Percentiles rank a stretch among this genome's conserved stretches.
Conservation (phyloP, 1,140 invertebrate species). For the Triops longicaudatus region DNA sequence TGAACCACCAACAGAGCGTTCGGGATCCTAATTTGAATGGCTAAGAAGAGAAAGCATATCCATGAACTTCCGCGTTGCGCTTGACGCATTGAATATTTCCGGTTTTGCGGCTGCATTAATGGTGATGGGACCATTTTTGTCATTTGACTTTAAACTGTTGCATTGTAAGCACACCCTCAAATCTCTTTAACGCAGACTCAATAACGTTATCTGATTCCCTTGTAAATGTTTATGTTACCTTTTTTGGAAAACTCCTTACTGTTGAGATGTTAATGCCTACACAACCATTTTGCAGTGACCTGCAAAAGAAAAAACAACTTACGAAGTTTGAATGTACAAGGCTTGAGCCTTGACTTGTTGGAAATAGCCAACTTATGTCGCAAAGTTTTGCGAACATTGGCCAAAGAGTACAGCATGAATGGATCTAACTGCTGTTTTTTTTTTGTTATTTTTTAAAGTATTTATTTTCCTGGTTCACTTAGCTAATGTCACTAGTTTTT, state of each 20-base stretch:
- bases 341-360: neutral
- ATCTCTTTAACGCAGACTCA: neutral
- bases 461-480: too few species aligned
- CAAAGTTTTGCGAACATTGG: too few species aligned
- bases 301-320: neutral
- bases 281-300: neutral
- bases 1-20: neutral
- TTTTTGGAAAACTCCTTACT: neutral
- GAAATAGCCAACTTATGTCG: neutral
- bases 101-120: neutral
- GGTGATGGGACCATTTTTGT: conserved; percentile 11
- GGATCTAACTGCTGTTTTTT: too few species aligned
- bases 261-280: neutral
- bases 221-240: neutral
- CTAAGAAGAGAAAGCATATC: neutral
- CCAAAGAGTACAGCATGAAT: too few species aligned
- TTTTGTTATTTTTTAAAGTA: too few species aligned
- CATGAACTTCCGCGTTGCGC: neutral
- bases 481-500: too few species aligned
- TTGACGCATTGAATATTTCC: neutral
- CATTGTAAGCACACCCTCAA: neutral
- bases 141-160: neutral
- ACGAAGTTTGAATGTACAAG: neutral
- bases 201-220: neutral
- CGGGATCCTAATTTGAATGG: neutral